phyloP scores from a whole-genome alignment of 2,888 invertebrate species.

The Proisotoma minuta region DNA sequence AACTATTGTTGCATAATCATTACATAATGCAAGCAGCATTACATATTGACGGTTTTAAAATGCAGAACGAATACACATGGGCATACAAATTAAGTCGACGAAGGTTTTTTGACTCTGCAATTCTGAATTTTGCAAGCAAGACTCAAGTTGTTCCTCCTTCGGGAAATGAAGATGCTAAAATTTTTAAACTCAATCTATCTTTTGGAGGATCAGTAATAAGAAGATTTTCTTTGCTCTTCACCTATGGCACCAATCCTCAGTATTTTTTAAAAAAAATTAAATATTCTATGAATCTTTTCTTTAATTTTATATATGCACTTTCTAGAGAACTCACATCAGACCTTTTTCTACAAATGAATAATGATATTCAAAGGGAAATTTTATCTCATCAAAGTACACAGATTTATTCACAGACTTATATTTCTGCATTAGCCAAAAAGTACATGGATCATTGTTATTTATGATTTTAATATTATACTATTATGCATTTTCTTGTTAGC shows the following conservation, averaged over 20 bases:
- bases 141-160: slow-evolving; percentile 50
- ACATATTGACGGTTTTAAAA: slow-evolving; percentile 8
- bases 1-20: no score
- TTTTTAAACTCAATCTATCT: slow-evolving; percentile 20
- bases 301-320: background rate
- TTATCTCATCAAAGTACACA: slow-evolving; percentile 22
- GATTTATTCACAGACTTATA: slow-evolving; percentile 23
- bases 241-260: slow-evolving; percentile 20
- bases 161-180: slow-evolving; percentile 28
- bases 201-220: slow-evolving; percentile 25
- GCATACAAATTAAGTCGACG: slow-evolving; percentile 27
- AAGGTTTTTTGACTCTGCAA: slow-evolving; percentile 25
- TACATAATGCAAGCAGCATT: no score
- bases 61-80: slow-evolving; percentile 34
- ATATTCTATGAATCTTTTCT: background rate
- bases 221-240: slow-evolving; percentile 24
- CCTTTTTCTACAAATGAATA: slow-evolving; percentile 18
- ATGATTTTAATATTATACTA: background rate
- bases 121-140: slow-evolving; percentile 26
- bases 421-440: slow-evolving; percentile 22
- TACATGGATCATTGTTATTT: background rate
- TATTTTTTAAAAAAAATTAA: background rate
- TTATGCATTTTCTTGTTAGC: no score
- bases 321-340: slow-evolving; percentile 20
- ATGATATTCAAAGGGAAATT: slow-evolving; percentile 26